Evolutionary conservation across 2,888 invertebrate genomes (phyloP), one percentile per base, ranked within the genome.

Genomic region (Macaria notata): DNA sequence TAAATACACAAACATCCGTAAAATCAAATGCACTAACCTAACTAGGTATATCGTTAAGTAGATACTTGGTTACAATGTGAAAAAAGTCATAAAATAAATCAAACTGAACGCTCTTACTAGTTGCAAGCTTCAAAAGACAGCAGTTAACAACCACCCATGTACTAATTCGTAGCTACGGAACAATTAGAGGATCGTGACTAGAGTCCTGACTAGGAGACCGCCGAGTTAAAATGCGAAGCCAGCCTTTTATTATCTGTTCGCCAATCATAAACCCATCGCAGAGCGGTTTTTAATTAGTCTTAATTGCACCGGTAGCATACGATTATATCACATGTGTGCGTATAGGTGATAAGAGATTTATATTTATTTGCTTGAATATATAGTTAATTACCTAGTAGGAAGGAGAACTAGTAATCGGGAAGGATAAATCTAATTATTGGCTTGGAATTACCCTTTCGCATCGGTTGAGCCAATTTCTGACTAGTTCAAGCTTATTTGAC

Each of bases 161-260:
- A 41, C 41, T 8, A 52, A 52, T 45, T 38, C 33, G 31, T 29
- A 8, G 43, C 39, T 38, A 41, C 48, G 49, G 29, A 41, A 41
- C 49, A 55, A 49, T 55, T 46, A 46, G 29, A 36, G 30, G 46
- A n/a, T 50, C 56, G 56, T 56, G 56, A 42, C 7, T 30, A 45
- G 50, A 19, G 8, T 50, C 36, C 56, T 9, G 1, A 38, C 41
- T 46, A 36, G 46, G 9, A 7, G 31, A 6, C 19, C 31, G 31
- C 31, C 2, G 31, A 42, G 46, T 58, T 58, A 50, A 57, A 54
- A 54, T 54, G 47, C 54, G 19, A 39, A 39, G 33, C 49, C 43
- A 31, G 38, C 29, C 43, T 42, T 47, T 46, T 47, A 50, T 44
- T 38, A 54, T 43, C 53, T 49, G 58, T 50, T 58, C 43, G 36